These are phyloP conservation scores for Eupithecia inturbata DNA, from an alignment of 2,888 invertebrate species.

Conservation along the genomic window DNA sequence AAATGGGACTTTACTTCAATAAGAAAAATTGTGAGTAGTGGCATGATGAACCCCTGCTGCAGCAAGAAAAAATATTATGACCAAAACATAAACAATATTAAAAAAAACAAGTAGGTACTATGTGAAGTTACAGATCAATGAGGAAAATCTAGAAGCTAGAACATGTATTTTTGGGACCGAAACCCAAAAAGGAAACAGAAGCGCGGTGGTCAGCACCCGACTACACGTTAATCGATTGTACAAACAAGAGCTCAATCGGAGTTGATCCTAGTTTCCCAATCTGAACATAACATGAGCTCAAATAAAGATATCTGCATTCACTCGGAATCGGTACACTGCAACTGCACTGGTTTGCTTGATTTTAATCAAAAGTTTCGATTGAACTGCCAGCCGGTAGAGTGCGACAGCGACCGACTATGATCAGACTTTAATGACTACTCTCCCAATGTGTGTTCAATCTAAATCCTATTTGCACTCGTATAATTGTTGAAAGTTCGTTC, in stretches of 20 bases:
- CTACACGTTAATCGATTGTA: slow-evolving; percentile 63
- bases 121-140: slow-evolving; percentile 22
- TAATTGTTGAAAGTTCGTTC: slow-evolving; percentile 72
- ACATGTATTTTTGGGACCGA: slow-evolving; percentile 12
- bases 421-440: slow-evolving; percentile 71
- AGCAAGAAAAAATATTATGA: neutral
- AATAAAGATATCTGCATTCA: slow-evolving; percentile 79
- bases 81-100: neutral
- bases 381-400: slow-evolving; percentile 73
- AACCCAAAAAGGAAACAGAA: slow-evolving; percentile 22
- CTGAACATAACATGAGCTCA: slow-evolving; percentile 73
- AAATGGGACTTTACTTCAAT: slow-evolving; percentile 37
- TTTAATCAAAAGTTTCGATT: slow-evolving; percentile 84
- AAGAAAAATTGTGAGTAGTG: slow-evolving; percentile 22
- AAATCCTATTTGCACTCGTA: slow-evolving; percentile 74
- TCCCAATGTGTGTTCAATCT: slow-evolving; percentile 75
- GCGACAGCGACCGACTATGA: slow-evolving; percentile 61
- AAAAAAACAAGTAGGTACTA: neutral
- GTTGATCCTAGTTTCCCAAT: slow-evolving; percentile 68
- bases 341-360: slow-evolving; percentile 77
- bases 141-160: slow-evolving; percentile 20
- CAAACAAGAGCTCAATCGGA: slow-evolving; percentile 69
- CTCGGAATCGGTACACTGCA: slow-evolving; percentile 64
- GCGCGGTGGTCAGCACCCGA: slow-evolving; percentile 17
- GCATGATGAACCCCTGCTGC: neutral